Conservation (phyloP, 2,113 vertebrate genomes). For the Tragelaphus scriptus region DNA sequence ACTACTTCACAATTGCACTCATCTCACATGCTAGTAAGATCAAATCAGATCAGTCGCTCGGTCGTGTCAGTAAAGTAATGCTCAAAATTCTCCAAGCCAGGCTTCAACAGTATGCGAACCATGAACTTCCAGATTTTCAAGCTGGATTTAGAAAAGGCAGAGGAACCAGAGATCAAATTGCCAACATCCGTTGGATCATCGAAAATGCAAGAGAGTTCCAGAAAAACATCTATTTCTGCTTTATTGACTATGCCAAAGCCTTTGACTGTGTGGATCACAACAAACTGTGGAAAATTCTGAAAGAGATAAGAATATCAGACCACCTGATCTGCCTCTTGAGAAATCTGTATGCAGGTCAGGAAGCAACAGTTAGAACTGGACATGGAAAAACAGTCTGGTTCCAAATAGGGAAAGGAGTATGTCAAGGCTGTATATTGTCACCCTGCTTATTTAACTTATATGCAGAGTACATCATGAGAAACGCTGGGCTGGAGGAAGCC, state of each 20-base stretch:
- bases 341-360: neutral
- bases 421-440: neutral
- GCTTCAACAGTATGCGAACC: neutral
- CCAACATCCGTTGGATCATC: neutral
- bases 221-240: neutral
- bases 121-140: neutral
- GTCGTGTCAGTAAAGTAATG: neutral
- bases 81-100: neutral
- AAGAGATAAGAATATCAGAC: neutral
- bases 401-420: accelerated
- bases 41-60: too few relatives aligned
- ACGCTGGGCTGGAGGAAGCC: neutral
- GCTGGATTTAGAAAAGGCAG: neutral
- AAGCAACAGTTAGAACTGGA: neutral
- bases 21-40: neutral
- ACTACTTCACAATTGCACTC: neutral
- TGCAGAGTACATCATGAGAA: neutral
- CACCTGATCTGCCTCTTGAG: neutral
- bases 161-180: neutral
- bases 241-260: neutral
- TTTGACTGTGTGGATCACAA: neutral
- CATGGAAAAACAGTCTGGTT: neutral
- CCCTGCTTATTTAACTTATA: neutral
- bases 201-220: neutral
- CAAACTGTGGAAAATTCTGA: neutral